phyloP scores from a whole-genome alignment of 2,888 invertebrate species.

The Saturnia japonica region DNA sequence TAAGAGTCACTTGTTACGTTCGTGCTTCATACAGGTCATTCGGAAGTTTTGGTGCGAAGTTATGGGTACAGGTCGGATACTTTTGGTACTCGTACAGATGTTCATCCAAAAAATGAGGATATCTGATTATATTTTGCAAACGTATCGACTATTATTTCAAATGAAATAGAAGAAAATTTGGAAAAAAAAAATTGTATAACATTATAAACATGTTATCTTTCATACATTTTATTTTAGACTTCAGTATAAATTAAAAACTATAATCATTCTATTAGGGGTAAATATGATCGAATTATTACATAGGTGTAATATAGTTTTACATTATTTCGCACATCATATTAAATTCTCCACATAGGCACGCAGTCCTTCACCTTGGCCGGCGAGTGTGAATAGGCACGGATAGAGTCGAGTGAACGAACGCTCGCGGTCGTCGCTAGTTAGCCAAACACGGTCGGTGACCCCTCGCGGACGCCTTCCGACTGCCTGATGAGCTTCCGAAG shows the following conservation, averaged over 20 bases:
- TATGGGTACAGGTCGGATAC: too few species aligned
- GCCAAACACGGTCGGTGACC: slow-evolving; percentile 75
- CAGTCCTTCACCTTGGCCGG: slow-evolving; percentile 74
- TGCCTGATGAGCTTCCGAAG: slow-evolving; percentile 61
- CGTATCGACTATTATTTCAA: too few species aligned
- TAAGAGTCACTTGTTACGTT: too few species aligned
- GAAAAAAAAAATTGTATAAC: too few species aligned
- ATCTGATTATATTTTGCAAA: too few species aligned
- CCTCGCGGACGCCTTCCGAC: slow-evolving; percentile 53
- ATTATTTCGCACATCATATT: slow-evolving; percentile 39
- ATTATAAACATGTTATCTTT: too few species aligned
- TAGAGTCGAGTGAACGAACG: slow-evolving; percentile 64
- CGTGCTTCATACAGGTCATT: too few species aligned
- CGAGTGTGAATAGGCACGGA: slow-evolving; percentile 47
- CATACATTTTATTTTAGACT: too few species aligned
- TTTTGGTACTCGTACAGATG: too few species aligned
- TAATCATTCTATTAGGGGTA: neutral
- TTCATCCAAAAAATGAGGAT: too few species aligned
- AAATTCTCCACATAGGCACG: slow-evolving; percentile 25
- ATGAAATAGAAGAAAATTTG: too few species aligned
- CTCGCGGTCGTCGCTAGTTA: slow-evolving; percentile 40
- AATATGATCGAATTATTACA: slow-evolving; percentile 13
- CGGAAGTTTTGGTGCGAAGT: too few species aligned
- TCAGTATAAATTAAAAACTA: neutral
- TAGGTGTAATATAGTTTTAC: slow-evolving; percentile 14